Percentiles rank a stretch among this genome's conserved stretches.
Conservation (phyloP, 2,797 vertebrate species). For the Anabas testudineus region DNA sequence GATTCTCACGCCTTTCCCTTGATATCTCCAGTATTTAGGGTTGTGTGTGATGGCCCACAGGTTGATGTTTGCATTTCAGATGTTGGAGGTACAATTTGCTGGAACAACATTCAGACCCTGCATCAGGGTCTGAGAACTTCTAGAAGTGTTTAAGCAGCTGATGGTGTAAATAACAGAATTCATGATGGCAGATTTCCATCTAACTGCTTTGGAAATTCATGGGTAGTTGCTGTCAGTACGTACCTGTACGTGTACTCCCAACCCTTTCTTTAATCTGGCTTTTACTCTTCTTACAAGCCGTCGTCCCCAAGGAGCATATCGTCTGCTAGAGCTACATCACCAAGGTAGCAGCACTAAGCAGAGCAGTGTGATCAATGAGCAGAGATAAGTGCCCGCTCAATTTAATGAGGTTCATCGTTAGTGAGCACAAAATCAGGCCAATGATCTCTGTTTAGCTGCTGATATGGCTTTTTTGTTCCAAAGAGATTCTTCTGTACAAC, state of each 20-base stretch:
- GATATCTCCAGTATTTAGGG: too few species aligned
- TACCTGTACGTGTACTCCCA: not conserved
- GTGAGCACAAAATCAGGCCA: slow-evolving; percentile 15
- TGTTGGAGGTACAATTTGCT: too few species aligned
- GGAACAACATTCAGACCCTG: too few species aligned
- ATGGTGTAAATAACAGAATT: not conserved
- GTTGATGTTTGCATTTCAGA: too few species aligned
- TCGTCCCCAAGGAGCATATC: slow-evolving; percentile 79
- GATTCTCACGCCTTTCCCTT: too few species aligned
- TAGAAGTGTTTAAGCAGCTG: not conserved
- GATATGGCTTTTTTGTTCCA: not conserved
- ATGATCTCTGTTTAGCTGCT: slow-evolving; percentile 29
- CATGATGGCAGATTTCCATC: not conserved
- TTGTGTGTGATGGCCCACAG: too few species aligned
- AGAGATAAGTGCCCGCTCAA: slow-evolving; percentile 31
- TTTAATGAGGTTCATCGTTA: slow-evolving; percentile 49
- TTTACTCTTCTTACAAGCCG: slow-evolving; percentile 14
- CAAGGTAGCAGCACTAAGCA: slow-evolving; percentile 76
- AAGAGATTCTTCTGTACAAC: too few species aligned
- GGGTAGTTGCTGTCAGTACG: not conserved
- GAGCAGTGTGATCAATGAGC: slow-evolving; percentile 48
- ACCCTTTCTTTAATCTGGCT: not conserved
- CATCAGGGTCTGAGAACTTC: not conserved
- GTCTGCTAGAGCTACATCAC: slow-evolving; percentile 85
- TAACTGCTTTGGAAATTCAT: not conserved